Base-by-base conservation (phyloP, 2,113 vertebrate species). In the Dicerorhinus sumatrensis region DNA sequence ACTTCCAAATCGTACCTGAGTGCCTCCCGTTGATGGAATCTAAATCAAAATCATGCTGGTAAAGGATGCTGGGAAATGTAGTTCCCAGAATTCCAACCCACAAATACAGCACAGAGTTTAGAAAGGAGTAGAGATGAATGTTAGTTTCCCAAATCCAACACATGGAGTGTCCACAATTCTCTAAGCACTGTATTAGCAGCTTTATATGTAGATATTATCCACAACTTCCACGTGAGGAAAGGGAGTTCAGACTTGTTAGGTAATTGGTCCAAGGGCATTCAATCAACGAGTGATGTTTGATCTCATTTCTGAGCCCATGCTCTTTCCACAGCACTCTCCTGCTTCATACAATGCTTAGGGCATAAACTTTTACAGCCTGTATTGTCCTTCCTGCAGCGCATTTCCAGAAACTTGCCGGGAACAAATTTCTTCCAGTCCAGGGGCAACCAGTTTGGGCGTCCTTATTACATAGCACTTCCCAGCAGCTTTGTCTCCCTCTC, bases 371-470 rank as follows among this genome's bases (percentile, higher is more conserved):
- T n/a, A 25, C 25, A 48, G 48, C 3, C 10, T 39, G 20, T 58
- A 70, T 18, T 25, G 58, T 39, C 18, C 58, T 81, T 82, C 33
- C n/a, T 21, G 25, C 33, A 58, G 48, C 21, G 13, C 18, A 10
- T 56, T 46, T 95, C 67, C 42, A 97, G 65, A 14, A 86, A 84
- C 67, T 54, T 96, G 12, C 69, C 88, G 18, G 36, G 81, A 54
- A 91, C 25, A 5, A 90, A 17, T 33, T 90, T 95, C 39, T 92
- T 80, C 96, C 83, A 95, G 31, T 92, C 80, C 1, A 97, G 36
- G 56, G 67, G 60, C 93, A 89, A 77, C 58, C 88, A 65, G 46
- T 94, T 63, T 81, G 31, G 46, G 69, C 72, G 54, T 92, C 39
- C 70, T 92, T 84, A 27, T 85, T 94, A 76, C 67, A 65, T 31